Evolutionary conservation across 2,113 vertebrate species (phyloP).

Genomic region (Etia nguti): DNA sequence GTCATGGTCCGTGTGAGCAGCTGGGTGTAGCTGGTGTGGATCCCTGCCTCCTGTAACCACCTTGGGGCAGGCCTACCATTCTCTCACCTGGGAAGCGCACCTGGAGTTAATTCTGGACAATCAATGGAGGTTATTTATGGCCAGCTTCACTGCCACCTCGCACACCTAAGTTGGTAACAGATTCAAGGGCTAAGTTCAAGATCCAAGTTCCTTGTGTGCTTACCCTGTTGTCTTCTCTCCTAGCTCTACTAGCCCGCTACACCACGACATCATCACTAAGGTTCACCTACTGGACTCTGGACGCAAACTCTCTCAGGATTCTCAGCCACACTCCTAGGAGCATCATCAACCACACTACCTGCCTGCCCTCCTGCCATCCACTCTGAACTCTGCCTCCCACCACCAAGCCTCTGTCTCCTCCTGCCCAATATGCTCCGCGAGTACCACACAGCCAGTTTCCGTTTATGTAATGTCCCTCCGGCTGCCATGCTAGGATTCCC

Average conservation of each 20-base stretch:
- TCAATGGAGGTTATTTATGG: neutral
- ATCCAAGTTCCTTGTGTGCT: too few species aligned
- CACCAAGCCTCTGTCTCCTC: neutral
- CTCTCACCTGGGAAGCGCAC: neutral
- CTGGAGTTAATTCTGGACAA: neutral
- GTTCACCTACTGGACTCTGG: neutral
- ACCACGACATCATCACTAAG: neutral
- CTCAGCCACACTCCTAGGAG: neutral
- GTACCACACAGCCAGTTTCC: neutral
- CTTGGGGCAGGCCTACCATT: neutral
- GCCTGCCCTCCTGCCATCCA: too few species aligned
- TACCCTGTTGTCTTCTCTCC: too few species aligned
- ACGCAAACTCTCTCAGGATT: neutral
- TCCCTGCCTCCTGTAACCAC: neutral
- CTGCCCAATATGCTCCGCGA: neutral
- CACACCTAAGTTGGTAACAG: neutral
- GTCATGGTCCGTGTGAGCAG: neutral
- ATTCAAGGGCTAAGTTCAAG: neutral
- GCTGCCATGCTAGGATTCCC: neutral
- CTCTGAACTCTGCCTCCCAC: neutral
- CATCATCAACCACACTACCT: neutral
- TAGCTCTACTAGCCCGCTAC: neutral
- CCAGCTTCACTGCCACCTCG: neutral
- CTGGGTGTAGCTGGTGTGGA: neutral
- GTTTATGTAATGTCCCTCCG: neutral